phyloP scores from a whole-genome alignment of 2,888 invertebrate species.

The Acleris sparsana region DNA sequence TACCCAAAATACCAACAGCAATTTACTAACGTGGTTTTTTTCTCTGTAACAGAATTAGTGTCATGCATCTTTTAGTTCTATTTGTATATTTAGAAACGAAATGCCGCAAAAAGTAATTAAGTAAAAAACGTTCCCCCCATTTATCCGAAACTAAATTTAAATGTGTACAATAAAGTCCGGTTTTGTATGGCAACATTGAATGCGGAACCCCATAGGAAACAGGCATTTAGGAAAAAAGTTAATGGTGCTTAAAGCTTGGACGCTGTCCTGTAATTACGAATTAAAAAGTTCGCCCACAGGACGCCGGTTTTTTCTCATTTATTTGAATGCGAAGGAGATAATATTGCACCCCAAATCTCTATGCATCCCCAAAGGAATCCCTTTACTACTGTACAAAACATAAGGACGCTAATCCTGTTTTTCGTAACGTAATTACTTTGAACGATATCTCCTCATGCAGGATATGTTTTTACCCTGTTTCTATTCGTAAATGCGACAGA shows the following conservation, averaged over 20 bases:
- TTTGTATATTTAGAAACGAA: neutral
- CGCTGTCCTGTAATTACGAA: conserved; percentile 82
- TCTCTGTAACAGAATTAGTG: no score
- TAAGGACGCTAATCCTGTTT: conserved; percentile 54
- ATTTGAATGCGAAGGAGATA: conserved; percentile 77
- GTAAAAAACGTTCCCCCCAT: conserved; percentile 44
- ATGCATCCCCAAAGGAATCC: conserved; percentile 32
- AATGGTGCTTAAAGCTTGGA: conserved; percentile 81
- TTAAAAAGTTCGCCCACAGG: conserved; percentile 80
- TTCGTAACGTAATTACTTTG: conserved; percentile 67
- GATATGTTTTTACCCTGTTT: conserved; percentile 68
- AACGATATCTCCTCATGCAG: conserved; percentile 73
- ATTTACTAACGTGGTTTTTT: no score
- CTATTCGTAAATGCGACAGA: conserved; percentile 63
- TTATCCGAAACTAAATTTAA: conserved; percentile 62
- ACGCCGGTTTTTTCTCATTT: conserved; percentile 80
- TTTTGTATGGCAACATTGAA: conserved; percentile 50
- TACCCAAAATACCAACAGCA: no score
- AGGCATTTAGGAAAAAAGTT: conserved; percentile 80
- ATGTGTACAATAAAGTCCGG: conserved; percentile 66
- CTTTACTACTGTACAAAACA: conserved; percentile 40
- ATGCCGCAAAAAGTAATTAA: conserved; percentile 26
- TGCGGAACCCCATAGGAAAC: conserved; percentile 63
- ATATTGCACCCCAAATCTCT: conserved; percentile 71
- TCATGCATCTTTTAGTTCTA: neutral